Base-by-base conservation (phyloP, 2,888 invertebrate species). In the Chromoteleia sp. region DNA sequence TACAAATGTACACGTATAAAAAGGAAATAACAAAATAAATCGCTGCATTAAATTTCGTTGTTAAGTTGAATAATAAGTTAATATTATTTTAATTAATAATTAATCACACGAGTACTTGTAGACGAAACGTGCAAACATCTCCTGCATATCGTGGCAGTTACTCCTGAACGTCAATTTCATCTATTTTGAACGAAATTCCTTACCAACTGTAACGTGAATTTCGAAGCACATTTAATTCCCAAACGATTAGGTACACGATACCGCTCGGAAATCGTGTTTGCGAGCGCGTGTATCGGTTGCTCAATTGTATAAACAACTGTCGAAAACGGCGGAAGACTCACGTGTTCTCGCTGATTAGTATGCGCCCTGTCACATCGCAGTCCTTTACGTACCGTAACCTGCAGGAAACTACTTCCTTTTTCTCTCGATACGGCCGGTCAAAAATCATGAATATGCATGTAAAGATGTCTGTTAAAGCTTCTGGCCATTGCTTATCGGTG, bases 371-470 rank as follows among this genome's bases (percentile, higher is more conserved):
- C 85, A 83, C 87, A 85, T 85, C 84, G 86, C 84, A 85, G 86
- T 88, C 88, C 85, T 87, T 86, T 85, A 84, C 86, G 84, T 84
- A 85, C 83, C 84, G 86, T 86, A 87, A 87, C 86, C 87, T 85
- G 87, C 87, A 87, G 87, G 82, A 86, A 89, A 87, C 87, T 87
- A 87, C 88, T 90, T 89, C 89, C 89, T 89, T 87, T 90, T 88
- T 88, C 89, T 88, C 88, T 77, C 76, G 88, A 88, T 88, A 91
- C 90, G 88, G 87, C 86, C 88, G 89, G 91, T 90, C 89, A 89
- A 88, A 87, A 86, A 85, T 89, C 89, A 91, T 90, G 89, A 91
- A 91, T 91, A 91, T 91, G 88, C 89, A 91, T 90, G 75, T 36
- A 67, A 80, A 81, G 81, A 82, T 78, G 82, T 78, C 82, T 78